Evolutionary conservation across 2,888 invertebrate genomes (phyloP), one percentile per base, ranked within the genome.

Genomic region (Andrena bicolor): DNA sequence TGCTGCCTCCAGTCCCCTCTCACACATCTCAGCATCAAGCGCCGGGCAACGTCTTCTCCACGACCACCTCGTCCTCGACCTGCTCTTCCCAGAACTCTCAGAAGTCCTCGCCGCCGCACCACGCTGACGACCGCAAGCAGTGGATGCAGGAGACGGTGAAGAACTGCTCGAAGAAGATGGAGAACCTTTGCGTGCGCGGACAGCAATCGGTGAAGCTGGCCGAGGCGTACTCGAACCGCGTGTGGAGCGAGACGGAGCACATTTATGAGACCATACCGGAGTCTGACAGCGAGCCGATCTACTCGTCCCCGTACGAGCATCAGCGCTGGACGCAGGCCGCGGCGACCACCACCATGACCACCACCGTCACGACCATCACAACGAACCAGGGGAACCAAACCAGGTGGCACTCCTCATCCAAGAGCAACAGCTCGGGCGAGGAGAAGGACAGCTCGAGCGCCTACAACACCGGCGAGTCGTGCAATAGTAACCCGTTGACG

Each of bases 401-500:
- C 16, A 92, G 90, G 4, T 91, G 92, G 88, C 88, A 92, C 4
- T 93, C 92, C 0, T 93, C 93, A 0, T 94, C 93, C 2, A 92
- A 93, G 77, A 94, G 93, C 84, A 94, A 93, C 78, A 95, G 95
- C 83, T 95, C 94, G 51, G 94, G 94, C 35, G 95, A 96, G 83
- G 96, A 95, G 80, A 95, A 95, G 81, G 96, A 96, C 82, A 96
- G 96, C 64, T 96, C 96, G 49, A 96, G 96, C 93, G 97, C 97
- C 66, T 97, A 97, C 92, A 97, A 97, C 90, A 97, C 97, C 1
- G 96, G 96, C 1, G 97, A 96, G 74, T 96, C 96, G n/a, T 96
- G 96, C 89, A 96, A 96, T 87, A 96, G 96, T 89, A 96, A 95
- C 90, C 95, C 95, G 7, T 91, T 95, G 16, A 95, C 95, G 4